Conservation (phyloP, 2,888 invertebrate genomes). For the Sialis lutaria region DNA sequence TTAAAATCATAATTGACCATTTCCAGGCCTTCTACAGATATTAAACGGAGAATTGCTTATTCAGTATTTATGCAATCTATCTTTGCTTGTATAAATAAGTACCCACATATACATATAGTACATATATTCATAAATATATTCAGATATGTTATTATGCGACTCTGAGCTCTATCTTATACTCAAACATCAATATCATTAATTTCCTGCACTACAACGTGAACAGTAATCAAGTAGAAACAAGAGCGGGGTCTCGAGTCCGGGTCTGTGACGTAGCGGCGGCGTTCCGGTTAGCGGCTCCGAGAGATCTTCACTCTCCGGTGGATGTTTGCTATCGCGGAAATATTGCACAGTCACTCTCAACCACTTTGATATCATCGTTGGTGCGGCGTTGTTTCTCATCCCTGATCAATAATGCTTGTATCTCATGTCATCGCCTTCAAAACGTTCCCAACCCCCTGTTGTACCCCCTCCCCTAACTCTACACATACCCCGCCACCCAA, state of each 20-base stretch:
- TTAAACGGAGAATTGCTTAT: too few relatives aligned
- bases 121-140: too few relatives aligned
- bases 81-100: too few relatives aligned
- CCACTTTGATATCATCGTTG: constrained; percentile 2
- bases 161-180: too few relatives aligned
- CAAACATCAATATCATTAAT: too few relatives aligned
- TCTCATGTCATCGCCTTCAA: constrained; percentile 1
- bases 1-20: too few relatives aligned
- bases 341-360: constrained; percentile 2
- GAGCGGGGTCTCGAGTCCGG: not conserved
- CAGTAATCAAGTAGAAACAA: not conserved
- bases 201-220: not conserved
- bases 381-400: not conserved
- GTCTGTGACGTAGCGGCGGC: not conserved
- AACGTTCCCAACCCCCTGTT: not conserved
- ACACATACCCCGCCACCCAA: too few relatives aligned
- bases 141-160: too few relatives aligned
- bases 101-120: too few relatives aligned
- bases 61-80: too few relatives aligned
- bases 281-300: not conserved
- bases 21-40: too few relatives aligned
- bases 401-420: constrained; percentile 3
- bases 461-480: not conserved
- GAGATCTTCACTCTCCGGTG: not conserved
- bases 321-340: constrained; percentile 1